Evolutionary conservation across 2,888 invertebrate genomes (phyloP), one percentile per base, ranked within the genome.

Genomic region (Latrodectus hesperus): DNA sequence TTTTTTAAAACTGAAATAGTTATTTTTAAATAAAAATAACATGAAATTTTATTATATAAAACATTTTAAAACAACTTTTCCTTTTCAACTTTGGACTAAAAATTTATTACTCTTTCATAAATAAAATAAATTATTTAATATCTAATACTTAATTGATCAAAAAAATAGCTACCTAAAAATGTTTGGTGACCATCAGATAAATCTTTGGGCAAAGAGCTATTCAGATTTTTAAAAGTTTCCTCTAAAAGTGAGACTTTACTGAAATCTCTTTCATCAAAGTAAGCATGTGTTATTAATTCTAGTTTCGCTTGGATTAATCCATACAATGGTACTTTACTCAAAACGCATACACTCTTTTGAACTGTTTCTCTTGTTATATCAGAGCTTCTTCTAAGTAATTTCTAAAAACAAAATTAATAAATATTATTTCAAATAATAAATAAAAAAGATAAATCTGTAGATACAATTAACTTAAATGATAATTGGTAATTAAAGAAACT

Each of bases 331-430:
- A 96, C 94, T 86, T 95, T 95, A 91, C 98, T 97, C 84, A 99
- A 93, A 22, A 99, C 97, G 93, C 98, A 98, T 0, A 99, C 99
- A 91, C 98, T 97, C 92, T 99, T 99, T 93, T 99, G 99, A 17
- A 99, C 98, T 6, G 98, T 98, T 91, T 97, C 98, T 90, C 99
- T 94, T 0, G 99, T 99, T 92, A 99, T 97, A 91, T 99, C 99
- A 5, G 97, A 96, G 4, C 98, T 97, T 90, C 96, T 96, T 92
- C 97, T 96, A 91, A 96, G 95, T 65, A 99, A 94, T 94, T 97
- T 96, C 97, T 98, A 92, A 38, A 93, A 93, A 84, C 90, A 55
- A 81, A 64, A 26, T 52, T 22, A 60, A 67, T 26, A 53, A 68
- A 76, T 22, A 22, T 22, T 1, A 22, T 22, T 22, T 22, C 1